Percentiles rank a stretch among this genome's conserved stretches.
Conservation (phyloP, 1,140 invertebrate genomes). For the Piezodorus guildinii region DNA sequence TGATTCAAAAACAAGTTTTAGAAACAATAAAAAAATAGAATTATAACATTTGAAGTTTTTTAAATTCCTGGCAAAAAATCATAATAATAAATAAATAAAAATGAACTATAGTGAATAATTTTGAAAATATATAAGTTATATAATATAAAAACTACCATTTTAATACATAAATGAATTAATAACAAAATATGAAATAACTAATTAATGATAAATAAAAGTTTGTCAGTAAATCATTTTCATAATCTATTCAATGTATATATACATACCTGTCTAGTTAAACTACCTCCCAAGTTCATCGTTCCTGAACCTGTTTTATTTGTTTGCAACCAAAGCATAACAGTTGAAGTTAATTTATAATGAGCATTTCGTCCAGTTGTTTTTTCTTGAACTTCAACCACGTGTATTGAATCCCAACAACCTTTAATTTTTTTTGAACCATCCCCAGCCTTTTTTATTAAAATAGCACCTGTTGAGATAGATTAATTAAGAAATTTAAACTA, state of each 20-base stretch:
- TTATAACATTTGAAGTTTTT: too few relatives aligned
- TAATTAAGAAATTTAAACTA: neutral
- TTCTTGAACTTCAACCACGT: conserved; percentile 96
- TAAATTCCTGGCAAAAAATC: too few relatives aligned
- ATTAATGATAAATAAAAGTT: too few relatives aligned
- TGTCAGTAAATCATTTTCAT: neutral
- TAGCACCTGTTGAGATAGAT: conserved; percentile 56
- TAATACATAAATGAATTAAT: too few relatives aligned
- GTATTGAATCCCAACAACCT: conserved; percentile 99
- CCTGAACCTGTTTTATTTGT: conserved; percentile 93
- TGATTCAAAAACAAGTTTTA: too few relatives aligned
- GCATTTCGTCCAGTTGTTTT: conserved; percentile 86
- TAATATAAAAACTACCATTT: too few relatives aligned
- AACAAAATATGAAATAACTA: too few relatives aligned
- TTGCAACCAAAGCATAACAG: conserved; percentile 98
- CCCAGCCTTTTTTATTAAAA: conserved; percentile 96
- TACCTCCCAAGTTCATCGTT: conserved; percentile 97
- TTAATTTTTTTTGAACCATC: conserved; percentile 96
- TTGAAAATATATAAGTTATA: too few relatives aligned
- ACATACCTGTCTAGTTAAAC: conserved; percentile 83
- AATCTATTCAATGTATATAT: neutral
- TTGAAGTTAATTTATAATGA: conserved; percentile 98
- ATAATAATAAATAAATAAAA: too few relatives aligned
- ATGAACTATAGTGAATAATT: too few relatives aligned
- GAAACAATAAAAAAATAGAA: too few relatives aligned